Base-by-base conservation (phyloP, 2,113 vertebrate species). In the Poecilia latipinna region DNA sequence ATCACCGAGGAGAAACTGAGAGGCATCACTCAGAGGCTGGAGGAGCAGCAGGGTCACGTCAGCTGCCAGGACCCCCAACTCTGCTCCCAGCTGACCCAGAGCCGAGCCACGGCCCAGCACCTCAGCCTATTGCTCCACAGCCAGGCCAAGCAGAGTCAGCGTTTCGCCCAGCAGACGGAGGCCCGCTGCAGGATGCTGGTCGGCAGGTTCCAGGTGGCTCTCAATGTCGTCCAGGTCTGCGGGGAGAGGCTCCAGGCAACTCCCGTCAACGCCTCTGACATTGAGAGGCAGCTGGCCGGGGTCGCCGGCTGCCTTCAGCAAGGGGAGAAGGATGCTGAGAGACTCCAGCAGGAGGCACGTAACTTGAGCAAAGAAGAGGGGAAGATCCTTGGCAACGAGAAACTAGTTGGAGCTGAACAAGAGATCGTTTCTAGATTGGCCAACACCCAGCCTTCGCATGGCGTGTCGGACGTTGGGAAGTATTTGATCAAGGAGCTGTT, bases 1-100 rank as follows among this genome's bases (percentile, higher is more conserved):
- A 88, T 95, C 68, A 98, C 96, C 0, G 97, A 99, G 84, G 96
- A 97, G 32, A 98, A 97, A 73, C 95, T 99, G 22, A 95, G 95
- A 80, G 96, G 96, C 0, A 95, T 97, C 35, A 97, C 96, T 0
- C 86, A 96, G 73, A 94, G 93, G 65, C 93, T 99, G 1, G 95
- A 96, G 85, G 96, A 95, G 68, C 94, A 96, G 24, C 96, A 96
- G 0, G 93, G 93, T 72, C 93, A 94, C 85, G 86, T 1, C 81
- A 89, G 84, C 93, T 96, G 72, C 86, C 90, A 15, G 94, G 96
- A 44, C 69, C 90, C 90, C 2, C 89, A 84, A 22, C 83, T 93
- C 3, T 87, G 78, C 79, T 90, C 90, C 44, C 95, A 97, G 80
- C 95, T 97, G 61, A 95, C 89, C 1, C 86, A 90, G 75, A 97